Base-by-base conservation (phyloP, 23 tunicate genomes). In the Clavelina lepadiformis region DNA sequence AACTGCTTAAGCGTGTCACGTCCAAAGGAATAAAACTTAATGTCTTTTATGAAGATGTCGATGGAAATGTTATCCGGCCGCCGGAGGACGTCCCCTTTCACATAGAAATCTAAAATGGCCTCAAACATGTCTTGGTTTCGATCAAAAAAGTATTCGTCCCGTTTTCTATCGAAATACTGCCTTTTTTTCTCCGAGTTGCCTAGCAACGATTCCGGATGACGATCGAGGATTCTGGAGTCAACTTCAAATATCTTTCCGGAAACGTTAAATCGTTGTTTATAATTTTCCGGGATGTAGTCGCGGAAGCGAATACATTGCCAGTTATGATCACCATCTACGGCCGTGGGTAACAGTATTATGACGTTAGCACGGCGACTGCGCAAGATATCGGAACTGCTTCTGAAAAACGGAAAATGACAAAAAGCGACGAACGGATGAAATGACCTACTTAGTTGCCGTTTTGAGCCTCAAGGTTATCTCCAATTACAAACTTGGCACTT, bases 11-110 rank as follows among this genome's bases (percentile, higher is more conserved):
- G 20, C 22, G 87, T 71, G 6, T 75, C 71, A 23, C 65, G 49
- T n/a, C 63, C 85, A 38, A 94, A 61, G 5, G 66, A 30, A 64
- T 94, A 94, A 49, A 81, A 82, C 49, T 66, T 74, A 4, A 94
- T 23, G 50, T 94, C 99, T 55, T 94, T 72, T 19, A 94, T 64
- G 57, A 94, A 94, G 59, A 94, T 94, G 51, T 94, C 99, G 18
- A 94, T 53, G 8, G 99, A 95, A 24, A 94, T 67, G 28, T 94
- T 89, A 44, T 86, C 85, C 2, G 99, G 99, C 13, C 99, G 88
- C 0, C 49, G 33, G 7, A 94, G 56, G n/a, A 33, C 50, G 28
- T 91, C 96, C 0, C 87, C 85, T 1, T 71, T 67, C 37, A 20
- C 26, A 38, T 77, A 78, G 50, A 58, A 80, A 22, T 81, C 76